A percentile compares a stretch with the other conserved stretches of the same genome.
Evolutionary conservation across 2,888 invertebrate genomes (phyloP).

Genomic region (Sarcophaga rosellei): DNA sequence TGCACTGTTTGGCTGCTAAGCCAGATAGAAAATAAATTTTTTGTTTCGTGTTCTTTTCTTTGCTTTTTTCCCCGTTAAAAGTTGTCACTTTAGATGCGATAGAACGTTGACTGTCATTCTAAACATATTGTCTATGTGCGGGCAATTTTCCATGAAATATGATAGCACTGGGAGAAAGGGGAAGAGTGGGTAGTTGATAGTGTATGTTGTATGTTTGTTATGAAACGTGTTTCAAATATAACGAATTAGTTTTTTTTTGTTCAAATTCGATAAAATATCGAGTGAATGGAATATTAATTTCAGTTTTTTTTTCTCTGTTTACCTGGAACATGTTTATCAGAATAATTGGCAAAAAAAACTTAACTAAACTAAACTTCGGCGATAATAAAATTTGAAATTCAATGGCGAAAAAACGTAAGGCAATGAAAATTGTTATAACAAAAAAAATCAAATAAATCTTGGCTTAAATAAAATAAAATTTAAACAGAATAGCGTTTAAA

Average conservation of each 20-base stretch:
- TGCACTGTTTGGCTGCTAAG: neutral
- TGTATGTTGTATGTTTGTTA: constrained; percentile 35
- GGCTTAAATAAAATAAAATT: constrained; percentile 31
- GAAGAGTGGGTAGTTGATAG: no score
- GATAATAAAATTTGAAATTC: constrained; percentile 44
- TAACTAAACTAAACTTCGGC: constrained; percentile 19
- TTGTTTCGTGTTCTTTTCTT: neutral
- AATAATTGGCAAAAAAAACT: constrained; percentile 23
- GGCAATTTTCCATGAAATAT: constrained; percentile 67
- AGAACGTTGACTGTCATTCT: constrained; percentile 11
- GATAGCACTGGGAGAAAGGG: neutral
- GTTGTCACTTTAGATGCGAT: constrained; percentile 12
- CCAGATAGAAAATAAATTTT: neutral
- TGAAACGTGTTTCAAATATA: constrained; percentile 46
- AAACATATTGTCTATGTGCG: constrained; percentile 57
- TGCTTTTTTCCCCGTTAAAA: constrained; percentile 3
- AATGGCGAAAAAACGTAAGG: neutral
- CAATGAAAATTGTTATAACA: neutral
- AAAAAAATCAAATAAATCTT: neutral
- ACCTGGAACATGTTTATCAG: neutral
- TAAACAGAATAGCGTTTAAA: neutral
- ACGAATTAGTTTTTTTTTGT: constrained; percentile 6
- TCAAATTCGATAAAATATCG: constrained; percentile 53
- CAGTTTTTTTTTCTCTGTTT: neutral
- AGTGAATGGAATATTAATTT: constrained; percentile 62